phyloP scores from a whole-genome alignment of 2,797 vertebrate species.

The Notolepis coatsorum region DNA sequence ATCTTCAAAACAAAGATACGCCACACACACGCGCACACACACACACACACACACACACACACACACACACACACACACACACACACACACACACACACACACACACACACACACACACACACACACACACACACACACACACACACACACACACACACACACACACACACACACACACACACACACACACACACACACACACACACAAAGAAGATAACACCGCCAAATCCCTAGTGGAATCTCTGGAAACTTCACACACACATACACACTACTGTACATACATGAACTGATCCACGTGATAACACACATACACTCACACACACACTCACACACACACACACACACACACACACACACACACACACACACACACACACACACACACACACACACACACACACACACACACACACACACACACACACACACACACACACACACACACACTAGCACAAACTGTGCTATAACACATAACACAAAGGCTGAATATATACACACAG shows the following conservation, averaged over 20 bases:
- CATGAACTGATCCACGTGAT: background rate
- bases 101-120: constrained; percentile 23
- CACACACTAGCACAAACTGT: constrained; percentile 1
- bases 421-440: constrained; percentile 33
- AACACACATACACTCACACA: background rate
- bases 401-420: constrained; percentile 40
- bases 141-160: too few species aligned
- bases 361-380: background rate
- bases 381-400: constrained; percentile 10
- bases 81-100: constrained; percentile 2
- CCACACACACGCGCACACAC: constrained; percentile 5
- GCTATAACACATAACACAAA: background rate
- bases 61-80: too few species aligned
- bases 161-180: constrained; percentile 2
- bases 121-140: constrained; percentile 25
- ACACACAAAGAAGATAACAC: constrained; percentile 37
- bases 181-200: constrained; percentile 14
- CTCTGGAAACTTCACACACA: background rate
- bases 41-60: background rate
- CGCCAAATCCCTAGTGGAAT: background rate
- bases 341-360: background rate
- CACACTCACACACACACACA: background rate
- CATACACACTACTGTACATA: background rate
- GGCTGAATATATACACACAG: constrained; percentile 16
- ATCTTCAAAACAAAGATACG: constrained; percentile 6